Evolutionary conservation across 2,797 vertebrate genomes (phyloP).

Genomic region (Hippopotamyrus pictus): DNA sequence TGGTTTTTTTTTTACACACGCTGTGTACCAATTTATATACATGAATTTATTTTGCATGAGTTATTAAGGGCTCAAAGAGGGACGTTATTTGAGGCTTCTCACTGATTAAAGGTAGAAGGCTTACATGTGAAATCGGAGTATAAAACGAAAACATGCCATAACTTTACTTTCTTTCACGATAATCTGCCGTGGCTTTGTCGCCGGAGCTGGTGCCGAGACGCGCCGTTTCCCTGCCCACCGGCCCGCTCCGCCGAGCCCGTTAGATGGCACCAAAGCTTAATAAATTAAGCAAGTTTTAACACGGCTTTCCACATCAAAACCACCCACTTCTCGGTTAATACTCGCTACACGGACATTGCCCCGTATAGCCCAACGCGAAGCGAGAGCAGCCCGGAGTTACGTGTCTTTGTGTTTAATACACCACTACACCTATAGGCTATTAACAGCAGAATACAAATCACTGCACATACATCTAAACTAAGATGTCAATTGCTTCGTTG

Average conservation of each 20-base stretch:
- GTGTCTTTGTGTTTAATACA: neutral
- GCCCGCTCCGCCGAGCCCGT: conserved; percentile 13
- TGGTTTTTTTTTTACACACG: conserved; percentile 21
- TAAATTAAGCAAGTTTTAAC: neutral
- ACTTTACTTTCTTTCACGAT: neutral
- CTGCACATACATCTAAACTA: neutral
- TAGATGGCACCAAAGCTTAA: conserved; percentile 33
- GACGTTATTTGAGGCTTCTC: conserved; percentile 3
- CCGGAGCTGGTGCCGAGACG: neutral
- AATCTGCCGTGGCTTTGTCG: neutral
- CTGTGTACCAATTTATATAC: conserved; percentile 27
- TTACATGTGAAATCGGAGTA: neutral
- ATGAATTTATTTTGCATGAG: conserved; percentile 33
- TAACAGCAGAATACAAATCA: neutral
- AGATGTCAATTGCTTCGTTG: neutral
- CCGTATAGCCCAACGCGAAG: neutral
- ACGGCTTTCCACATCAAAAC: neutral
- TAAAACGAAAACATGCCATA: neutral
- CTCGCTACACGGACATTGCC: neutral
- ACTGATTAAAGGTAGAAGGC: conserved; percentile 23
- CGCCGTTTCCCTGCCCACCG: neutral
- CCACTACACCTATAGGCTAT: neutral
- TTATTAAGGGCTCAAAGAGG: conserved; percentile 22
- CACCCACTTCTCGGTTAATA: neutral
- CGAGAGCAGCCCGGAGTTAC: neutral